Base-by-base conservation (phyloP, 2,113 vertebrate genomes). In the Vanacampus margaritifer region DNA sequence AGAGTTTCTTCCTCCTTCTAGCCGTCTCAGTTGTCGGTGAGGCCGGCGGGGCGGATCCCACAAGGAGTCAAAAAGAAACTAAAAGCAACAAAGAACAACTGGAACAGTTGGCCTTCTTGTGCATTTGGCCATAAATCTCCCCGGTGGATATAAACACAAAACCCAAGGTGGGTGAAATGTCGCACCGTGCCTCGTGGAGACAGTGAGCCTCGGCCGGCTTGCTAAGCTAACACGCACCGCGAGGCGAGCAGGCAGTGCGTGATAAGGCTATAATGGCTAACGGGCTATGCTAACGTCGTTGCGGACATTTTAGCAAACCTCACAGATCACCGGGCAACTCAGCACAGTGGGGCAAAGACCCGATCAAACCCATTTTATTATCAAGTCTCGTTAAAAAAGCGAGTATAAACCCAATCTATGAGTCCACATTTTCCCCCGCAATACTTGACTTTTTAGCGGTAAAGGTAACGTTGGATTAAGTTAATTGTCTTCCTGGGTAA, bases 21-120 rank as follows among this genome's bases (percentile, higher is more conserved):
- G 84, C 87, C 69, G 79, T 90, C 92, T 93, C 91, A 93, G 90
- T 92, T 92, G 90, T 92, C 90, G 91, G 91, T 91, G 90, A 92
- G 91, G 91, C 92, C 89, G 92, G 90, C 90, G 89, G 92, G 91
- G 92, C 90, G 91, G 90, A 92, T 92, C 92, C 87, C 85, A 87
- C 79, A 74, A 19, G 68, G 4, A 24, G 32, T 37, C 36, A 41
- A 83, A 70, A 81, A 74, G 87, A 54, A 81, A 70, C 79, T 75
- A 88, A 54, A 82, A 89, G 80, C 85, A 88, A 88, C 87, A 63
- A 84, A 79, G 68, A 86, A 86, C 72, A 87, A 57, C 51, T 14
- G 41, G 8, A 59, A 58, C 71, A 73, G 78, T 84, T 79, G 80
- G 70, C 65, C 71, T 59, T 78, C 80, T 81, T 41, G 51, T 76